Base-by-base conservation (phyloP, 2,888 invertebrate genomes). In the Lydus trimaculatus region DNA sequence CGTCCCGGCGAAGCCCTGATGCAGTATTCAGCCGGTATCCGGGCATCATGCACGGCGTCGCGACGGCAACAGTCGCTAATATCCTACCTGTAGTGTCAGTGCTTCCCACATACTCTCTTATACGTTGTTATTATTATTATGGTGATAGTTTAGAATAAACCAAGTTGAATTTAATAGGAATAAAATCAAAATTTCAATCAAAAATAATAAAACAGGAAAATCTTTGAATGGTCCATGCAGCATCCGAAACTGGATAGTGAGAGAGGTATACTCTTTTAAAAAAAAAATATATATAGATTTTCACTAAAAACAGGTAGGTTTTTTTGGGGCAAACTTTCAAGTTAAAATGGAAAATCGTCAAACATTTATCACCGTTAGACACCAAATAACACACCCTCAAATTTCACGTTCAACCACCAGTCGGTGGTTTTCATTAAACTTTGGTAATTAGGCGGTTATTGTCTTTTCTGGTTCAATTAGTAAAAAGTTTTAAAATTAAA, bases 1-100 rank as follows among this genome's bases (percentile, higher is more conserved):
- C 81, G 82, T 82, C 84, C 84, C 82, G 82, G 84, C 83, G 79
- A 82, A 80, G 82, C 83, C 81, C 81, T 82, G 83, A 82, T 83
- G 84, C 84, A 84, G 84, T 84, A 83, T 81, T 82, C 82, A 82
- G 79, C 79, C 80, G 82, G 81, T 79, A 76, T 73, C 79, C 77
- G 82, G 76, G 71, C 79, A 77, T 76, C 75, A 81, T 79, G 83
- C 79, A 78, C 75, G 75, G 80, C 81, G 80, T 79, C 81, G 78
- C 78, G 81, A 76, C 81, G 80, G 72, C 69, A 65, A 67, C 70
- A 69, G 63, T 76, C 76, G 75, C 67, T 67, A 72, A 72, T 66
- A 73, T 74, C 69, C 65, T 76, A 75, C 75, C 75, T 75, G 74
- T 78, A 78, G 79, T 81, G 79, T 68, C 75, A 78, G 80, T 80